These are phyloP conservation scores for Tethya wilhelma DNA, from an alignment of 37 sponge, comb jelly and placozoan genomes.

Conservation along the genomic window DNA sequence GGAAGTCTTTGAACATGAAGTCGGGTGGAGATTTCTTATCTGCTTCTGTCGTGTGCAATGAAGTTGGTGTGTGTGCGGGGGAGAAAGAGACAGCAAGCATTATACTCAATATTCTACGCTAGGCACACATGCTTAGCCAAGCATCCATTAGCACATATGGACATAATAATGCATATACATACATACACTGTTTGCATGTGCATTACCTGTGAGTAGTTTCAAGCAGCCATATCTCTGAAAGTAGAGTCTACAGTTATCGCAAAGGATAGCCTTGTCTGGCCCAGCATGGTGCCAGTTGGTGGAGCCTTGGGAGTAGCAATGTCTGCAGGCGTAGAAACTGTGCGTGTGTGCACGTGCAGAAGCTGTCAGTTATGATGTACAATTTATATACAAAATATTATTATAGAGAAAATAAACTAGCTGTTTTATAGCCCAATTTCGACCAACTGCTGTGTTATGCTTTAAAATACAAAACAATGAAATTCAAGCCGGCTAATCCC, in stretches of 20 bases:
- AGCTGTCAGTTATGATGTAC: neutral
- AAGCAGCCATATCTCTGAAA: conserved; percentile 75
- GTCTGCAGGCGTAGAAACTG: conserved; percentile 76
- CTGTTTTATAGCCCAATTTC: too few relatives aligned
- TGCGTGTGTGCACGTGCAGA: neutral
- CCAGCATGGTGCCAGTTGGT: conserved; percentile 86
- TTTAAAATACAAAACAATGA: too few relatives aligned
- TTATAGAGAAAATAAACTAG: neutral
- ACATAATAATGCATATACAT: too few relatives aligned
- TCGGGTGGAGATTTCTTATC: conserved; percentile 47
- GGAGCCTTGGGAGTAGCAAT: conserved; percentile 70
- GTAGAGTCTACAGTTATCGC: conserved; percentile 63
- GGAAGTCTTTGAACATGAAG: conserved; percentile 67
- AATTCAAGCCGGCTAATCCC: too few relatives aligned
- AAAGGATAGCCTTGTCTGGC: conserved; percentile 59
- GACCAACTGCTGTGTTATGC: too few relatives aligned
- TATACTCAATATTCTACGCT: too few relatives aligned
- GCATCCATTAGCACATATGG: too few relatives aligned
- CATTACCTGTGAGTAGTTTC: conserved; percentile 41
- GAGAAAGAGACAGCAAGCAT: too few relatives aligned
- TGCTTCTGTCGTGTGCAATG: too few relatives aligned
- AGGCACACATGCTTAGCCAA: too few relatives aligned
- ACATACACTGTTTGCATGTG: too few relatives aligned
- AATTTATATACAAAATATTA: neutral
- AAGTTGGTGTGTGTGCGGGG: too few relatives aligned